Base-by-base conservation (phyloP, 2,797 vertebrate genomes). In the Chelidonichthys spinosus region DNA sequence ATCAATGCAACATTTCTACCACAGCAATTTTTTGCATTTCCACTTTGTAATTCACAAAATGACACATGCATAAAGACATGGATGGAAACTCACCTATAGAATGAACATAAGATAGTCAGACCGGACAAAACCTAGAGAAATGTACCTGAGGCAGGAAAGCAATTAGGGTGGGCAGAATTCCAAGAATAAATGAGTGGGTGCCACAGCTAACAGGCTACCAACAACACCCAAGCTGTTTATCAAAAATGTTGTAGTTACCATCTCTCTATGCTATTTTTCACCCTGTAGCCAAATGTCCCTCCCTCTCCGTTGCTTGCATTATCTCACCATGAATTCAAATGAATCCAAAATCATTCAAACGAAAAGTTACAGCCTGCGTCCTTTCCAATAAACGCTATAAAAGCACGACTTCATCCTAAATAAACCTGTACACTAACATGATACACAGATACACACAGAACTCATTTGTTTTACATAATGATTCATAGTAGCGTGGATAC, bases 391-490 rank as follows among this genome's bases (percentile, higher is more conserved):
- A 63, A 17, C 5, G 33, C 42, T 40, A 17, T 53, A 36, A 35
- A 46, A 6, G 36, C 3, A 44, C 13, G 4, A 71, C 54, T 47
- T 4, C 8, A 58, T 47, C 25, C 25, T 74, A 44, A 54, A 25
- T 25, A 33, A 56, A 59, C 5, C 8, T 37, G 4, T 4, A 4
- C 4, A 58, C 42, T 37, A 35, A 36, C 25, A 6, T 3, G 13
- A 37, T 7, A 7, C 11, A 25, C 36, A 11, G 9, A 59, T 81
- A 44, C 17, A 3, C 43, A 65, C 55, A 49, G 15, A 58, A 39
- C 17, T 63, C 39, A 52, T 72, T 81, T 79, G 69, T 70, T 82
- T 81, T 58, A 67, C 14, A 18, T 52, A 53, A 64, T 64, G 74
- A 83, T 78, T 78, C 63, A 82, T 79, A 33, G 40, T 32, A 36